phyloP scores from a whole-genome alignment of 1,140 invertebrate genomes.

The Brachystomella parvula region DNA sequence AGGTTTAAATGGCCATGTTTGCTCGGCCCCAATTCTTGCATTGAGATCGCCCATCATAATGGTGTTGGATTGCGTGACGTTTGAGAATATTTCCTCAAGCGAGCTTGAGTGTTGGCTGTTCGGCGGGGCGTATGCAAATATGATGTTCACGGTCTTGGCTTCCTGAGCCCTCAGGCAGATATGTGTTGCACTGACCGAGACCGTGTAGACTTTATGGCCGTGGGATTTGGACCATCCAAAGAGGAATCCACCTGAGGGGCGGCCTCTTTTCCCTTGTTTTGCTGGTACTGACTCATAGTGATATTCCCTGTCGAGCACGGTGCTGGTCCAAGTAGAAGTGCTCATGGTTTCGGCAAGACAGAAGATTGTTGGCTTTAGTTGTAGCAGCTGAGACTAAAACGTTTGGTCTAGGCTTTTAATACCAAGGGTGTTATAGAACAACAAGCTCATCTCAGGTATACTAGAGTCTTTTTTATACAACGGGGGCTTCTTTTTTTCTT shows the following conservation, averaged over 20 bases:
- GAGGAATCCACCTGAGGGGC: background rate
- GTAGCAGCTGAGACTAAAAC: no score
- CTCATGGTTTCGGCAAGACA: background rate
- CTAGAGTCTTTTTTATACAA: no score
- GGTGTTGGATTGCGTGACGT: no score
- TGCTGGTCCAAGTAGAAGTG: background rate
- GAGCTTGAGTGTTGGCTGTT: no score
- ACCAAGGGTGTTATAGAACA: no score
- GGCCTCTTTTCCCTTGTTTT: background rate
- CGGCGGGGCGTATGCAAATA: no score
- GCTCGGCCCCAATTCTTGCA: background rate
- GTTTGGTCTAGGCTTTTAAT: no score
- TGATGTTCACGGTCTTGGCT: background rate
- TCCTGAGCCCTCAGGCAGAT: background rate
- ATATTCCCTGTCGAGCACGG: background rate
- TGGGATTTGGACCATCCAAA: background rate
- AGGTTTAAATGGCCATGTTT: background rate
- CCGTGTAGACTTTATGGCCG: background rate
- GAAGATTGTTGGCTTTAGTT: no score
- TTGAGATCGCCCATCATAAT: slow-evolving; percentile 8
- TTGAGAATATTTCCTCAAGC: no score
- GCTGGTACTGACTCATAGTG: background rate
- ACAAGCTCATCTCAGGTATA: no score
- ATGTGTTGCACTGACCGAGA: background rate
- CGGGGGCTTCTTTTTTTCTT: no score